Base-by-base conservation (phyloP, 1,140 invertebrate species). In the Fopius arisanus region DNA sequence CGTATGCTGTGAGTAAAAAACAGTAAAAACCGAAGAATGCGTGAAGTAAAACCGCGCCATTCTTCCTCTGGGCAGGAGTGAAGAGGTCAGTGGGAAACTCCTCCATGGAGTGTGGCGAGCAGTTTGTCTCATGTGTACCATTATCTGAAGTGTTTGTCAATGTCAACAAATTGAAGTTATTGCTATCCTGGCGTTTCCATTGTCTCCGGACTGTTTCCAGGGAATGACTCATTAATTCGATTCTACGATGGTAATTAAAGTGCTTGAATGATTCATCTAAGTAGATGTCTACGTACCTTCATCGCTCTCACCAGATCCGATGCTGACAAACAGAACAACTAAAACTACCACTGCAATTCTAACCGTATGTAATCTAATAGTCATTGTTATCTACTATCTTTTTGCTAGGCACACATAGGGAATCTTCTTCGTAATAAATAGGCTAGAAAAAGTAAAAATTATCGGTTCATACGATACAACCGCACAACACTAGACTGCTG, bases 11-110 rank as follows among this genome's bases (percentile, higher is more conserved):
- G 7, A 94, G 78, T 2, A 94, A 88, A 77, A 95, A 96, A 68
- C 94, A 91, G 81, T 97, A 97, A 0, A 96, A 88, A 0, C 92
- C 93, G 10, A 94, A 91, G 7, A 96, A 78, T 4, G 93, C 86
- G 79, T 96, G 95, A 0, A 96, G 71, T 0, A 93, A 62, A 9
- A 95, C 89, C 0, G 92, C 95, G 0, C 96, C 94, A 10, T 90
- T 84, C 14, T 86, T 85, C 19, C 92, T 84, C 79, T 94, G 89
- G 0, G 91, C 86, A 37, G 90, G 88, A 79, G 89, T 89, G 77
- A 93, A 92, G 16, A 91, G 76, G 73, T 91, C 89, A 0, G 76
- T 19, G 0, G 90, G 90, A 76, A 93, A 93, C 29, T 92, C 90
- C 1, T 90, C 80, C 31, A 89, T 85, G 19, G 89, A 86, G 37